Base-by-base conservation (phyloP, 2,113 vertebrate genomes). In the Maccullochella peelii region DNA sequence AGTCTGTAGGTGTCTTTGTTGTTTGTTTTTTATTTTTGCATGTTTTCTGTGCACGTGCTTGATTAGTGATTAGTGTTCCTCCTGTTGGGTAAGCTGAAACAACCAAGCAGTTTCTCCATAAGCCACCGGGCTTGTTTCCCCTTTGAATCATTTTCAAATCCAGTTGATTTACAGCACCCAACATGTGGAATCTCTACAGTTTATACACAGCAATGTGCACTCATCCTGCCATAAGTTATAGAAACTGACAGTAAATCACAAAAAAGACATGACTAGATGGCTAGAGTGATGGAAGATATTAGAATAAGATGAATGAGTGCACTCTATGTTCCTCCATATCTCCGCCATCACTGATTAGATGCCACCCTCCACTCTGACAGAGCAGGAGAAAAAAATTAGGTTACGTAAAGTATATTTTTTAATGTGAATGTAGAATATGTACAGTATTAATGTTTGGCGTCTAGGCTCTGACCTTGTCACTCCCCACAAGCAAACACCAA, bases 1-100 rank as follows among this genome's bases (percentile, higher is more conserved):
- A 99, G 97, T 85, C 85, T 99, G 98, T 98, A 96, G 11, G 98
- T 97, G 91, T 89, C 11, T 59, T 75, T 79, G 7, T 42, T 40
- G 15, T 61, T 74, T 63, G 12, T 79, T 77, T 30, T 52, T 23
- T n/a, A 27, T 58, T 21, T 62, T n/a, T 27, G n/a, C 8, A 16
- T 38, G 9, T 74, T 49, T 52, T 49, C 38, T 76, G 20, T 68
- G 11, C 14, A 40, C 58, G 27, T 23, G 21, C 49, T 36, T 55
- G 40, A 47, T 18, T 14, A 49, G 42, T 27, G 4, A 30, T 36
- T 5, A 18, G 10, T 30, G 2, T 75, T 61, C n/a, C 16, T 30
- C 6, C n/a, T 15, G 23, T 40, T 38, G 8, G 7, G 15, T 54
- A n/a, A 20, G 2, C 36, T 47, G n/a, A 42, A 72, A 80, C 23